Conservation (phyloP, 2,888 invertebrate species). For the Rhingia rostrata region DNA sequence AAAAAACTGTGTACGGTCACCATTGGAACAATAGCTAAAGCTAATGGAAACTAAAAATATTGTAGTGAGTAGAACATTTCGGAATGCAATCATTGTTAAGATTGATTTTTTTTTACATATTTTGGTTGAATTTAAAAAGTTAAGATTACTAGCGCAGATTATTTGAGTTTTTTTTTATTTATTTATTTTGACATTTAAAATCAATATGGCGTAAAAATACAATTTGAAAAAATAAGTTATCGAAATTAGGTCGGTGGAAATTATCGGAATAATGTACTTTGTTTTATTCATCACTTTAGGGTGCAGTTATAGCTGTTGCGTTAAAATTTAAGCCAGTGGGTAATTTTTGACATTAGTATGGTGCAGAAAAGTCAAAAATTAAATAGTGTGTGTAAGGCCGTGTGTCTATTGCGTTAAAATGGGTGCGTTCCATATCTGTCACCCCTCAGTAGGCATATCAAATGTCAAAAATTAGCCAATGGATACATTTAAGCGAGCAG, state of each 20-base stretch:
- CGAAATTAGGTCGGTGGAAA: not conserved
- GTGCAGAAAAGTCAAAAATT: too few relatives aligned
- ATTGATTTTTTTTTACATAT: conserved; percentile 8
- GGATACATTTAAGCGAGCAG: too few relatives aligned
- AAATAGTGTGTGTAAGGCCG: too few relatives aligned
- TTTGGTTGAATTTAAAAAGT: not conserved
- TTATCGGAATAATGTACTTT: too few relatives aligned
- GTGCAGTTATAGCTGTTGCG: too few relatives aligned
- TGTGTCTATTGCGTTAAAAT: too few relatives aligned
- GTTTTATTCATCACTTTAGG: too few relatives aligned
- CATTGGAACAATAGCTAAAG: conserved; percentile 79
- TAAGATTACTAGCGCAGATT: not conserved
- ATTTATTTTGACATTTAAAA: conserved; percentile 41
- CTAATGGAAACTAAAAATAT: conserved; percentile 54
- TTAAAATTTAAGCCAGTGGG: too few relatives aligned
- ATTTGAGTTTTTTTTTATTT: not conserved
- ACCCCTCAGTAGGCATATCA: too few relatives aligned
- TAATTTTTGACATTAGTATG: too few relatives aligned
- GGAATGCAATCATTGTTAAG: conserved; percentile 31
- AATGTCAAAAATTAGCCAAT: too few relatives aligned
- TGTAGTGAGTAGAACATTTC: conserved; percentile 38
- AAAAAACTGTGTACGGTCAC: conserved; percentile 84
- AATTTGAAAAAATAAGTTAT: not conserved
- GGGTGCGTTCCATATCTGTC: too few relatives aligned
- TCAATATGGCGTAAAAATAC: not conserved